Evolutionary conservation across 1,140 invertebrate species (phyloP), one percentile per base, ranked within the genome.

Genomic region (Asbolus verrucosus): DNA sequence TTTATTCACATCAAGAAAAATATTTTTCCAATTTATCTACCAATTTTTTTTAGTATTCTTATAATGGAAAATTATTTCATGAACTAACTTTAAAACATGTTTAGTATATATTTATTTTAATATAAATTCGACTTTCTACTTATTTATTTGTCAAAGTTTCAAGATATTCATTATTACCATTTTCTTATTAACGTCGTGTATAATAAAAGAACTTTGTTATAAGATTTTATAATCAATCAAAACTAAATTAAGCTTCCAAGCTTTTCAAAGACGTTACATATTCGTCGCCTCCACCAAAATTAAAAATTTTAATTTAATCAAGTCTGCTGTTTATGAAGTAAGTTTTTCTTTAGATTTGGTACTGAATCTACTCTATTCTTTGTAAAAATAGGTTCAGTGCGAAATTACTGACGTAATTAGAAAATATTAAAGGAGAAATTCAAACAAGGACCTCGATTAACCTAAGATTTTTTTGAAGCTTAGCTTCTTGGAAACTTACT

Each of bases 221-320:
- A 54, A 54, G n/a, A 54, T 54, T 27, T 54, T 14, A 54, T 54
- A 54, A 54, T 54, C 21, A 54, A 54, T 54, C n/a, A 54, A 54
- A 54, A 54, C 6, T 54, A 54, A 54, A 54, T 54, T 54, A 54
- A 54, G 27, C 46, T 54, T 54, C 6, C 11, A 14, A 13, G 18
- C 18, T 19, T 50, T 11, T 21, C 16, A 50, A 18, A 36, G 33
- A 36, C 5, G 19, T 50, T 19, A 50, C 19, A 14, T 19, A 18
- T 2, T 8, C 21, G 18, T 13, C 21, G 21, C 4, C 21, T 54
- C 4, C 8, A 11, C 46, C 3, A 27, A 27, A 54, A 27, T 24
- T 27, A 54, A 36, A 36, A 36, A 54, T 27, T 11, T 54, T 54
- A 24, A 27, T 54, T 14, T 27, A 54, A 36, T 36, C 6, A 4